Conservation (phyloP, 2,888 invertebrate genomes). For the Drosophila lacicola region DNA sequence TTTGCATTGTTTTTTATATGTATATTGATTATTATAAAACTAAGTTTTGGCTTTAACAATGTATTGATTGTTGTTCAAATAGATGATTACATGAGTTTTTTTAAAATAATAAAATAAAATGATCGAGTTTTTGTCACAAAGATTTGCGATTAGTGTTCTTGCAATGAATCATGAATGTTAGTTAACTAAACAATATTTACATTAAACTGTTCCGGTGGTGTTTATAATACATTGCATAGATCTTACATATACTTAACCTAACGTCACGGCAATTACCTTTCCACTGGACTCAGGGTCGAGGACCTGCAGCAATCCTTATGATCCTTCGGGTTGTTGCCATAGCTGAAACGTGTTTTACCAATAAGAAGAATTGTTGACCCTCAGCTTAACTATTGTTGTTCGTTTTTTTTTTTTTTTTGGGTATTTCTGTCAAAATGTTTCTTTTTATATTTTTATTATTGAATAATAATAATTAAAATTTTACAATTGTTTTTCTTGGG, state of each 20-base stretch:
- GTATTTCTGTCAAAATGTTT: conserved; percentile 73
- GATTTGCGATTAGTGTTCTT: conserved; percentile 9
- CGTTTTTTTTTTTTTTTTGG: conserved; percentile 20
- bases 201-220: conserved; percentile 26
- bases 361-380: conserved; percentile 26
- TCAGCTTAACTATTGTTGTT: neutral
- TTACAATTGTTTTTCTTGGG: conserved; percentile 66
- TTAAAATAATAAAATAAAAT: conserved; percentile 7
- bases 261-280: conserved; percentile 43
- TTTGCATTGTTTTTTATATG: conserved; percentile 22
- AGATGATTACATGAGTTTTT: conserved; percentile 22
- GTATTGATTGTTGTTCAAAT: conserved; percentile 12
- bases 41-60: conserved; percentile 27
- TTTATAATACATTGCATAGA: conserved; percentile 47
- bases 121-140: conserved; percentile 4
- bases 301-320: neutral
- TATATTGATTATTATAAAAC: conserved; percentile 23
- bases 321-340: neutral
- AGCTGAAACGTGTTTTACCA: conserved; percentile 9
- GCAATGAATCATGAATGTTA: conserved; percentile 29
- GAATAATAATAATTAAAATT: conserved; percentile 80
- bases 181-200: conserved; percentile 44
- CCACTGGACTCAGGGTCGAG: conserved; percentile 9
- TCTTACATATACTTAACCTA: conserved; percentile 17
- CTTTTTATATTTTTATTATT: conserved; percentile 76